Conservation (phyloP, 2,113 vertebrate genomes). For the Percopsis transmontana region DNA sequence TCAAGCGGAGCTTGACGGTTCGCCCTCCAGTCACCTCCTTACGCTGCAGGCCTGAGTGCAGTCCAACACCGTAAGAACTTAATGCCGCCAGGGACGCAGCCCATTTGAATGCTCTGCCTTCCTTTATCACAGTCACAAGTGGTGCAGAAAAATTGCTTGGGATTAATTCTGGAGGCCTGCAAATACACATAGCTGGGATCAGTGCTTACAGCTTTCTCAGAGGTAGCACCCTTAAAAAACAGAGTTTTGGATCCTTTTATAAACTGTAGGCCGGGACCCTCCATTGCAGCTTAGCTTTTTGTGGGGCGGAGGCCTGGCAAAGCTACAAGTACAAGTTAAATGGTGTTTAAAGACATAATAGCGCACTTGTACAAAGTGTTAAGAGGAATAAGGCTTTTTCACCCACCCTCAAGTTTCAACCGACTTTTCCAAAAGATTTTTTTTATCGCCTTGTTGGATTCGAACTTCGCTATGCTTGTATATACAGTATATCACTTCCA, state of each 20-base stretch:
- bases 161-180: slow-evolving; percentile 75
- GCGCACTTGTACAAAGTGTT: slow-evolving; percentile 73
- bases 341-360: slow-evolving; percentile 73
- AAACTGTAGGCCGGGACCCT: slow-evolving; percentile 62
- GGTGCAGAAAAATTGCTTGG: slow-evolving; percentile 76
- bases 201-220: slow-evolving; percentile 68
- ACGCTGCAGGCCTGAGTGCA: slow-evolving; percentile 64
- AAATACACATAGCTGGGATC: slow-evolving; percentile 73
- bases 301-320: slow-evolving; percentile 31
- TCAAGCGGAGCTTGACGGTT: slow-evolving; percentile 46
- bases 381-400: slow-evolving; percentile 69
- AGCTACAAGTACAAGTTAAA: slow-evolving; percentile 72
- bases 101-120: slow-evolving; percentile 73
- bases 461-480: slow-evolving; percentile 36
- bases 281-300: slow-evolving; percentile 57
- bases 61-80: slow-evolving; percentile 72
- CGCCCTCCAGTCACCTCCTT: slow-evolving; percentile 42
- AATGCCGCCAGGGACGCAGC: slow-evolving; percentile 71
- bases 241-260: slow-evolving; percentile 59
- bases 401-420: slow-evolving; percentile 31
- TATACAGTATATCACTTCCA: slow-evolving; percentile 19
- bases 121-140: slow-evolving; percentile 77
- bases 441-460: slow-evolving; percentile 51
- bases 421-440: slow-evolving; percentile 42
- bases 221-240: slow-evolving; percentile 60